A percentile compares a stretch with the other conserved stretches of the same genome.
Conservation (phyloP, 2,888 invertebrate species). For the Eudemis profundana region DNA sequence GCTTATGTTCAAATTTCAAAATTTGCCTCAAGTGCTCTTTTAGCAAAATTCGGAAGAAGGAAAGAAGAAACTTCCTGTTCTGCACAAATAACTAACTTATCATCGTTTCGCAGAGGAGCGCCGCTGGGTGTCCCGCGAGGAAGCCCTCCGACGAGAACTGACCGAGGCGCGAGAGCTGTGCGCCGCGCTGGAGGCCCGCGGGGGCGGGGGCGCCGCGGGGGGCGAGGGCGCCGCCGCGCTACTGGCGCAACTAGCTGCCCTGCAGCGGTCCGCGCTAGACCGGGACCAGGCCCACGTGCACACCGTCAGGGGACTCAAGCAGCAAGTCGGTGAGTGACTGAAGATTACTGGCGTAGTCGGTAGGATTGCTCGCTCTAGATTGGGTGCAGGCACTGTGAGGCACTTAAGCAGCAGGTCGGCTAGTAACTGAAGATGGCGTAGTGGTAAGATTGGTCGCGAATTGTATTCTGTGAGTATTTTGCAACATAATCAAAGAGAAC, state of each 20-base stretch:
- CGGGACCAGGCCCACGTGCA: conserved; percentile 61
- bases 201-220: conserved; percentile 54
- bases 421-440: neutral
- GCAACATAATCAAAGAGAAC: too few relatives aligned
- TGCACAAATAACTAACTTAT: too few relatives aligned
- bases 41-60: too few relatives aligned
- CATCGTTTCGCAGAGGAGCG: conserved; percentile 69
- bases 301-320: conserved; percentile 45
- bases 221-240: conserved; percentile 55
- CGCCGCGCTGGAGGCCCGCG: conserved; percentile 48
- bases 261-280: conserved; percentile 65
- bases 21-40: too few relatives aligned
- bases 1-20: too few relatives aligned
- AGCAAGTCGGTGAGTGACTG: conserved; percentile 55
- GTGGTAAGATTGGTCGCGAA: neutral
- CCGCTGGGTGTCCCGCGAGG: conserved; percentile 72
- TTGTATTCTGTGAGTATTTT: too few relatives aligned
- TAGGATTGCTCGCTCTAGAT: neutral
- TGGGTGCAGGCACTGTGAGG: neutral
- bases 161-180: conserved; percentile 59
- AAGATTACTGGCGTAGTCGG: too few relatives aligned
- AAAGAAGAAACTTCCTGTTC: too few relatives aligned
- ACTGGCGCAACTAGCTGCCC: conserved; percentile 67
- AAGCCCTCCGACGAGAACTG: conserved; percentile 67
- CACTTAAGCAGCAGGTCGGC: neutral